A percentile compares a stretch with the other conserved stretches of the same genome.
These are phyloP conservation scores for Anas acuta DNA, from an alignment of 2,797 vertebrate species.

Conservation along the genomic window DNA sequence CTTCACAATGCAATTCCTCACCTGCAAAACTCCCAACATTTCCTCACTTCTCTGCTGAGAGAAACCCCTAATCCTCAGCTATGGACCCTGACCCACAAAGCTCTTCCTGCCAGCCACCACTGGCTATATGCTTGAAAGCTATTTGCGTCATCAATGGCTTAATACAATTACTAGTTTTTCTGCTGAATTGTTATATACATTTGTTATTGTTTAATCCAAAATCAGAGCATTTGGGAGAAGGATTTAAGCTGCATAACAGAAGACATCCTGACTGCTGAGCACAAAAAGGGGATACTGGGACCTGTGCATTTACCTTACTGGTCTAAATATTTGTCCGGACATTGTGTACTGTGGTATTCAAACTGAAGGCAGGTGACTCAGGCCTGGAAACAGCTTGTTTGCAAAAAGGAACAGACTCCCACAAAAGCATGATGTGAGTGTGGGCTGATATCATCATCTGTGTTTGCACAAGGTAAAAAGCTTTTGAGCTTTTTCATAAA, in stretches of 20 bases:
- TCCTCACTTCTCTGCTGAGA: not conserved
- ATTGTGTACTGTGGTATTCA: not conserved
- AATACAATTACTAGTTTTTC: not conserved
- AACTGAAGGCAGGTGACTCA: not conserved
- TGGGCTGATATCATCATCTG: not conserved
- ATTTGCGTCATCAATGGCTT: not conserved
- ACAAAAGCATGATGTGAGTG: not conserved
- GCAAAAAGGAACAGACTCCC: not conserved
- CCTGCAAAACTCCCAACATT: not conserved
- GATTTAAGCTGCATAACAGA: not conserved
- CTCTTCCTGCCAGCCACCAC: not conserved
- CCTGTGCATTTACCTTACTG: not conserved
- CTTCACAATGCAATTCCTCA: not conserved
- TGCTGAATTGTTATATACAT: not conserved
- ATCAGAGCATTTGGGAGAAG: not conserved
- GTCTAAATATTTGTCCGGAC: constrained; percentile 10
- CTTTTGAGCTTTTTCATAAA: not conserved
- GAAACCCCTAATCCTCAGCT: not conserved
- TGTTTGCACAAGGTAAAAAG: constrained; percentile 20
- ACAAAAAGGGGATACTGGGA: not conserved
- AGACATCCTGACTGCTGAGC: not conserved
- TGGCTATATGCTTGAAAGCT: not conserved
- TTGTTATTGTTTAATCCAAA: not conserved
- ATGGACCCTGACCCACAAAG: not conserved
- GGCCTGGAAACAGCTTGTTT: constrained; percentile 18